Conservation (phyloP, 2,888 invertebrate genomes). For the Eristalinus sepulchralis region DNA sequence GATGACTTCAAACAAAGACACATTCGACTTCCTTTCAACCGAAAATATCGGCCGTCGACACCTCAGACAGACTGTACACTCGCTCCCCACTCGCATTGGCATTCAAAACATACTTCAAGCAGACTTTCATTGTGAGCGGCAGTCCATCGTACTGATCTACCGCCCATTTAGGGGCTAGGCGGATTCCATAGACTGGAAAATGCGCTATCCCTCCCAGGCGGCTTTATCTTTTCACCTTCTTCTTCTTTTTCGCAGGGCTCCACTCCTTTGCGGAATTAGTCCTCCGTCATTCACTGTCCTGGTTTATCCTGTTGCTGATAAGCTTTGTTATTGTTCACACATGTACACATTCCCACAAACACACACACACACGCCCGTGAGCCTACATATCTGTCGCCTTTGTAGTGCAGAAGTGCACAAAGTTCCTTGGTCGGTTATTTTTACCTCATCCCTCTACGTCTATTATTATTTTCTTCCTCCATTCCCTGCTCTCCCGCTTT, state of each 20-base stretch:
- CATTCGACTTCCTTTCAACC: neutral
- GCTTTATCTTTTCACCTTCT: neutral
- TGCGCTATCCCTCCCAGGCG: conserved; percentile 37
- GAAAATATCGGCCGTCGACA: conserved; percentile 21
- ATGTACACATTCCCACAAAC: conserved; percentile 9
- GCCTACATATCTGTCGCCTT: conserved; percentile 33
- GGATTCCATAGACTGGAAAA: conserved; percentile 66
- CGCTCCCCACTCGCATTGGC: conserved; percentile 2
- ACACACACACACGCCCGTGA: neutral
- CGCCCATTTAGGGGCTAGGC: neutral
- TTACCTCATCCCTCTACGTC: conserved; percentile 23
- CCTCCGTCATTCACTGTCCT: conserved; percentile 59
- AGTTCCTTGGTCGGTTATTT: conserved; percentile 62
- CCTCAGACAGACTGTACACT: conserved; percentile 17
- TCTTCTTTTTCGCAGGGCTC: conserved; percentile 30
- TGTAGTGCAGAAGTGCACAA: conserved; percentile 60
- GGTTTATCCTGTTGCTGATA: conserved; percentile 71
- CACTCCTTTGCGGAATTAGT: conserved; percentile 54
- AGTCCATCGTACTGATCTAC: neutral
- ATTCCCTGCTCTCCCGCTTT: conserved; percentile 25
- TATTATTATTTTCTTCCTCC: conserved; percentile 52
- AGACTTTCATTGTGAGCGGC: conserved; percentile 1
- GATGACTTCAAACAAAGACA: conserved; percentile 25
- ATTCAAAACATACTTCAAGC: conserved; percentile 18
- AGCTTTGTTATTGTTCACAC: conserved; percentile 63